Base-by-base conservation (phyloP, 35 echinoderm and acorn worm genomes). In the Acanthaster planci region DNA sequence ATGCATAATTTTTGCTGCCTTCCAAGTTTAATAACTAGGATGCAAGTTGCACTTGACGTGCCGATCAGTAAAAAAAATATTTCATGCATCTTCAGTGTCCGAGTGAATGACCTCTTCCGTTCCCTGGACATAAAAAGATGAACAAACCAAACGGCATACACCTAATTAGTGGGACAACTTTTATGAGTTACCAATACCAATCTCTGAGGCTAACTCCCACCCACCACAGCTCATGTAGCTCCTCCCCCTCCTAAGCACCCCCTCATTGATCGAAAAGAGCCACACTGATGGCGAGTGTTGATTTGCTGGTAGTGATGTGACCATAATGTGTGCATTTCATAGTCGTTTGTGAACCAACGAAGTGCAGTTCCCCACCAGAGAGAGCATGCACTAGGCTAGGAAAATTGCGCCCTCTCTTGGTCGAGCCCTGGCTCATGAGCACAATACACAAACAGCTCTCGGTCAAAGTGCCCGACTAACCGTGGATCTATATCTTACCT, bases 51-150 rank as follows among this genome's bases (percentile, higher is more conserved):
- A n/a, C n/a, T n/a, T n/a, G n/a, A n/a, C n/a, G 23, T 72, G 10
- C 2, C 21, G 9, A 6, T 31, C 1, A 8, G 30, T 26, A 5
- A n/a, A 67, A 22, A 16, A 72, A 31, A 26, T 29, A 26, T 26
- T 38, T 80, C 77, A 95, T 35, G 84, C 93, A 39, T 95, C 93
- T 26, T 95, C 93, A 32, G 67, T 82, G 39, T 95, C 93, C 9
- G 93, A 95, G 9, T 95, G 88, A 39, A 95, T 95, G 31, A 95
- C 93, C 80, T 95, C 93, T 59, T 95, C 93, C n/a, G 93, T 79
- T 18, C 88, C 93, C 93, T 95, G 86, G 7, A 87, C 16, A 79
- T 1, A 31, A 27, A 7, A 68, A 17, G 4, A 7, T 27, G 5
- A 27, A 27, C 4, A 68, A 27, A 77, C 4, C 12, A 77, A 77